These are phyloP conservation scores for Clarias magur DNA, from an alignment of 2,113 vertebrate genomes.

Conservation along the genomic window DNA sequence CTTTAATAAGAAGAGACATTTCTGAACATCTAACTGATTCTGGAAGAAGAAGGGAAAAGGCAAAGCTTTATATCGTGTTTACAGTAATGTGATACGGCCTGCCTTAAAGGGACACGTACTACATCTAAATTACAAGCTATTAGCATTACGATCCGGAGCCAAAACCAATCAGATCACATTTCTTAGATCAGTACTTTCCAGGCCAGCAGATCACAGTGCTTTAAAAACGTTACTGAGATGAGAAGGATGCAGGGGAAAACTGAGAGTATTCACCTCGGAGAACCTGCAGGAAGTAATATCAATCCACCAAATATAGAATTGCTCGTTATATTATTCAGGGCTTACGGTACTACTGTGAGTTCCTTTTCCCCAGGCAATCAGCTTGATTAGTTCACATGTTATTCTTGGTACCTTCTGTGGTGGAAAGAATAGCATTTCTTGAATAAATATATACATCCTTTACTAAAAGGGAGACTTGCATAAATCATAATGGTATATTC, in stretches of 20 bases:
- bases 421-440: not conserved
- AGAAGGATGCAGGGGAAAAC: not conserved
- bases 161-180: constrained; percentile 31
- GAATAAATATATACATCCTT: not conserved
- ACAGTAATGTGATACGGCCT: not conserved
- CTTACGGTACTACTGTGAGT: not conserved
- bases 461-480: no score
- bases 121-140: constrained; percentile 20
- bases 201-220: not conserved
- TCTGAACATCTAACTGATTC: not conserved
- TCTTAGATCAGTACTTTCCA: not conserved
- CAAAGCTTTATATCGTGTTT: not conserved
- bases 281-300: not conserved
- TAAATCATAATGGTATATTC: no score
- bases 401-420: not conserved
- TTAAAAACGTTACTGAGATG: constrained; percentile 4
- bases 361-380: not conserved
- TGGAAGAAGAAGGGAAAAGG: not conserved
- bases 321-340: not conserved
- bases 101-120: not conserved
- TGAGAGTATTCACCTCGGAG: not conserved
- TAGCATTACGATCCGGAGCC: not conserved
- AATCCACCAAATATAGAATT: not conserved
- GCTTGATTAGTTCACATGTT: not conserved
- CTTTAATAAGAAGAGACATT: not conserved